These are phyloP conservation scores for Drosophila varians DNA, from an alignment of 1,140 invertebrate genomes.

Conservation along the genomic window DNA sequence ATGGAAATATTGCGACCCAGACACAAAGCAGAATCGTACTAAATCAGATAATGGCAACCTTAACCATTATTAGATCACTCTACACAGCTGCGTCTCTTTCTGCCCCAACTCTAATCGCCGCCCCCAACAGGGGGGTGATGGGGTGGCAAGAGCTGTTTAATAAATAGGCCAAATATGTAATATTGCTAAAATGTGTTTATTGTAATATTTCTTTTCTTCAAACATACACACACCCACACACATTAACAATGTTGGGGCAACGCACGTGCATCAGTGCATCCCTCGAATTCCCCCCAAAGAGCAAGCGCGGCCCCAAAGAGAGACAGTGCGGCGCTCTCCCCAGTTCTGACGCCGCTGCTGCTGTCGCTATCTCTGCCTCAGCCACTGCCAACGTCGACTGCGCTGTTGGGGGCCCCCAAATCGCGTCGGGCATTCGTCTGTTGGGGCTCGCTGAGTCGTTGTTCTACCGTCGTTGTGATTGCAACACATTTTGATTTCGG, in stretches of 20 bases:
- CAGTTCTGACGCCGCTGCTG: background rate
- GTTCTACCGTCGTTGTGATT: slow-evolving; percentile 82
- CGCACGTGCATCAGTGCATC: slow-evolving; percentile 73
- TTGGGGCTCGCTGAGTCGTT: slow-evolving; percentile 72
- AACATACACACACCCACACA: slow-evolving; percentile 8
- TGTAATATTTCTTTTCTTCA: slow-evolving; percentile 66
- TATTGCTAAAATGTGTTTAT: slow-evolving; percentile 81
- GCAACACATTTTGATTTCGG: slow-evolving; percentile 72
- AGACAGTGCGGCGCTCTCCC: background rate
- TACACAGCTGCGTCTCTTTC: slow-evolving; percentile 34
- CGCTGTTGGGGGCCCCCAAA: slow-evolving; percentile 67
- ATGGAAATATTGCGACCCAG: slow-evolving; percentile 2
- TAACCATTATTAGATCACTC: slow-evolving; percentile 50
- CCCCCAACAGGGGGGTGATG: slow-evolving; percentile 5
- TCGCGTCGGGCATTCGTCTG: slow-evolving; percentile 46
- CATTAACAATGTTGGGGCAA: slow-evolving; percentile 11
- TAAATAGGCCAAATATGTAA: slow-evolving; percentile 82
- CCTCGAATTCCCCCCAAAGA: slow-evolving; percentile 43
- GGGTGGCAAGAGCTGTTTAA: slow-evolving; percentile 50
- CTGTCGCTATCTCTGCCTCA: background rate
- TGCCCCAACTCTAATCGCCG: slow-evolving; percentile 44
- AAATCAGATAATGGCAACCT: slow-evolving; percentile 44
- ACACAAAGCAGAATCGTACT: background rate
- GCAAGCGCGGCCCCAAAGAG: slow-evolving; percentile 45
- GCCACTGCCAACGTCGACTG: slow-evolving; percentile 27